These are phyloP conservation scores for Mohoua ochrocephala DNA, from an alignment of 2,113 vertebrate species.

Conservation along the genomic window DNA sequence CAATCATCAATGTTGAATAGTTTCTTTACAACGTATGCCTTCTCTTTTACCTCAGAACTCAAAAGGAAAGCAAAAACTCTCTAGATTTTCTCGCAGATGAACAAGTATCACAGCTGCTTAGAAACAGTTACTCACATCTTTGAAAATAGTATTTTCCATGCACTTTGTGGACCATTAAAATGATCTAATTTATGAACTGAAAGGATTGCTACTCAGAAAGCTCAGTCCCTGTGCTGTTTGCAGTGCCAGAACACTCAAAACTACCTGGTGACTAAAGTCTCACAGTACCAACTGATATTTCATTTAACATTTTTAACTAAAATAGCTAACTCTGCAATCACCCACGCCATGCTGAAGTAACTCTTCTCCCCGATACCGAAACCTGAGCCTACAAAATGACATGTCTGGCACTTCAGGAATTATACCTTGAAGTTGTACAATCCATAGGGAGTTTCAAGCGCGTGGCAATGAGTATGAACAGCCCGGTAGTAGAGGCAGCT, in stretches of 20 bases:
- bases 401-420: neutral
- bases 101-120: neutral
- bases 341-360: conserved; percentile 1
- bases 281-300: conserved; percentile 49
- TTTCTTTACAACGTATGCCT: neutral
- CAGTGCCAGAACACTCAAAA: conserved; percentile 12
- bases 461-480: neutral
- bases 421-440: neutral
- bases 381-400: conserved; percentile 2
- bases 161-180: neutral
- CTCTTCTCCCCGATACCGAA: neutral
- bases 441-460: neutral
- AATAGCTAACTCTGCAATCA: conserved; percentile 11
- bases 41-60: neutral
- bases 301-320: conserved; percentile 54
- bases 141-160: neutral
- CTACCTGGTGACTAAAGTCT: conserved; percentile 34
- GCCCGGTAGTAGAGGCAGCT: neutral
- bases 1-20: neutral
- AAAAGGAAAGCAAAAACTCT: neutral
- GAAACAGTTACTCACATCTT: neutral
- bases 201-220: conserved; percentile 21
- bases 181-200: conserved; percentile 42
- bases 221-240: conserved; percentile 32
- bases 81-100: neutral